Percentiles rank a stretch among this genome's conserved stretches.
These are phyloP conservation scores for Leucoma salicis DNA, from an alignment of 2,888 invertebrate species.

Conservation along the genomic window DNA sequence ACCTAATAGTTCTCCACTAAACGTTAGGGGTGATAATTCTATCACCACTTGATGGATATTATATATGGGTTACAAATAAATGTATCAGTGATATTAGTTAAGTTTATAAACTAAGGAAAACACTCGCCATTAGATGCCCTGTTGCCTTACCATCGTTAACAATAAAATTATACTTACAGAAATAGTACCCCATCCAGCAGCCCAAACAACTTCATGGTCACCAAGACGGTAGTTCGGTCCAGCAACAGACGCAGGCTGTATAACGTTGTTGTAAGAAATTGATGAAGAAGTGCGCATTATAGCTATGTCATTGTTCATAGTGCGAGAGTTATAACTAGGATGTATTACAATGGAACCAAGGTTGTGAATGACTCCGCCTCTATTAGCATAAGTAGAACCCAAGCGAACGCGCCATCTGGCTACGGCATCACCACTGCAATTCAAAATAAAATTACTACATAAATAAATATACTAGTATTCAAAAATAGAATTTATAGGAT, in stretches of 20 bases:
- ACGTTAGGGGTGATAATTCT: no score
- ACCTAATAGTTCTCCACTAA: no score
- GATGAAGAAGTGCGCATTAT: constrained; percentile 21
- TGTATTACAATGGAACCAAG: constrained; percentile 24
- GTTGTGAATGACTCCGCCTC: constrained; percentile 35
- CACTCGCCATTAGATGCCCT: no score
- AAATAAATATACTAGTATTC: no score
- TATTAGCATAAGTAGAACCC: constrained; percentile 36
- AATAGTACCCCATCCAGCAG: constrained; percentile 59
- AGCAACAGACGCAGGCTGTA: constrained; percentile 30
- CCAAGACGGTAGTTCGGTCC: constrained; percentile 34
- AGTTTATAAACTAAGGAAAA: no score
- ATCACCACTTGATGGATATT: no score
- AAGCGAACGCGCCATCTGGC: constrained; percentile 33
- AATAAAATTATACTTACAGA: constrained; percentile 29
- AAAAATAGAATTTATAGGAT: no score
- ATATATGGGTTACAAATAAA: no score
- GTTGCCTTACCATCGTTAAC: no score
- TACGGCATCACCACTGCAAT: constrained; percentile 26
- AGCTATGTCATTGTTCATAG: constrained; percentile 36
- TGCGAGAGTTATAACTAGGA: constrained; percentile 18
- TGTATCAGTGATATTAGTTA: no score
- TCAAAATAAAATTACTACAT: neutral
- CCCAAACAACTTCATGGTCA: constrained; percentile 38
- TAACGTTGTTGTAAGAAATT: constrained; percentile 8